Base-by-base conservation (phyloP, 2,888 invertebrate species). In the Oscheius myriophilus region DNA sequence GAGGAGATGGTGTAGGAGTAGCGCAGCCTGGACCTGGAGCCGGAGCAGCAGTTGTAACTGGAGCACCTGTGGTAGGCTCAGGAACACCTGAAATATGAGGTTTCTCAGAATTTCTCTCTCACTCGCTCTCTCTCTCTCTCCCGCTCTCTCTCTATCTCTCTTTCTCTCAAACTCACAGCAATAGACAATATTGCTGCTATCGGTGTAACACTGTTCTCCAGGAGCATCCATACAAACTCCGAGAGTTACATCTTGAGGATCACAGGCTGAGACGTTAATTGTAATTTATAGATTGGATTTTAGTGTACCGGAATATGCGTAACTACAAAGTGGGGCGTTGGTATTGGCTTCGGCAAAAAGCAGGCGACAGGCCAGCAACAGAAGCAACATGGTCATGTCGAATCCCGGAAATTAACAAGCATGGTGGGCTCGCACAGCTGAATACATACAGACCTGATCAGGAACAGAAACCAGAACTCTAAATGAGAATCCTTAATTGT, bases 141-240 rank as follows among this genome's bases (percentile, higher is more conserved):
- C 4, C 46, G 2, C 18, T 46, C 21, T 46, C 21, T n/a, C 11
- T 18, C 4, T 46, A 0, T 25, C 25, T 33, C 14, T 11, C n/a
- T n/a, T 9, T 54, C 23, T 33, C 23, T 33, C 23, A 12, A 54
- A 53, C 63, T 39, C 12, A 63, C 63, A 63, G 14, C 63, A 63
- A n/a, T 63, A 63, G 21, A 54, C 63, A 2, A 63, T 51, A 18
- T 42, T 42, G 25, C 25, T 53, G 16, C 16, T 16, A 21, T 63
- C 63, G 9, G 12, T 26, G 43, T 63, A 63, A 25, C 63, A 63
- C 16, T 51, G 51, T 53, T 63, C 53, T 53, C 63, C 63, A 1
- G 63, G 63, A 3, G 63, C 63, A 53, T 63, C 63, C n/a, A 53
- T 25, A n/a, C 63, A 63, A 43, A 63, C 63, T 21, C 63, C 63